Evolutionary conservation across 2,797 vertebrate genomes (phyloP).

Genomic region (Protosalanx chinensis): DNA sequence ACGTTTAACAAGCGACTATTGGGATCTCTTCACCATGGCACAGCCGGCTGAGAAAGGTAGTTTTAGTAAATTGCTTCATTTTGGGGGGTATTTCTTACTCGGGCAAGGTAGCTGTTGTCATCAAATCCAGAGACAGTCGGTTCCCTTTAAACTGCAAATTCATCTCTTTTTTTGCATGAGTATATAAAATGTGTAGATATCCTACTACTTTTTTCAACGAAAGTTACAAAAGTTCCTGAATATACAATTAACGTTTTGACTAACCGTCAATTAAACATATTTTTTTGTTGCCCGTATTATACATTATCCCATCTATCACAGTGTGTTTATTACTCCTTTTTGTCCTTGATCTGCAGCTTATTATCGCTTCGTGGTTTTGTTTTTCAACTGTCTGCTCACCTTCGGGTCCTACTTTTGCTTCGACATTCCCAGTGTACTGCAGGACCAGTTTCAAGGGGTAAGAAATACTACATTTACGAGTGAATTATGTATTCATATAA

Average conservation of each 20-base stretch:
- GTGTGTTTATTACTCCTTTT: neutral
- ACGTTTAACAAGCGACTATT: neutral
- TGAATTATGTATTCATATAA: too few species aligned
- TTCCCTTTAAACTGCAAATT: too few species aligned
- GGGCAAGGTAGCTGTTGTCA: neutral
- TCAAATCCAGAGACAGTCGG: neutral
- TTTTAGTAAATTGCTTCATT: neutral
- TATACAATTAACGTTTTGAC: neutral
- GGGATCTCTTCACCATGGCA: constrained; percentile 47
- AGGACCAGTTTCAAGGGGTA: constrained; percentile 83
- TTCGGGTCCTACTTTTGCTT: constrained; percentile 85
- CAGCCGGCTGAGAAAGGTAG: constrained; percentile 70
- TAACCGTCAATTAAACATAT: neutral
- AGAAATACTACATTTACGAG: constrained; percentile 32
- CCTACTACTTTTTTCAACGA: neutral
- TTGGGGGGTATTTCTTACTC: too few species aligned
- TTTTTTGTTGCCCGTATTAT: neutral
- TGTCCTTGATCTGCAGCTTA: constrained; percentile 54
- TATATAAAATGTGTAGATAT: neutral
- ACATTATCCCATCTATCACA: too few species aligned
- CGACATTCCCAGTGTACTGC: constrained; percentile 80
- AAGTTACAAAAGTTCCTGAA: neutral
- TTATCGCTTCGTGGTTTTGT: constrained; percentile 79
- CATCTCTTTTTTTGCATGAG: neutral
- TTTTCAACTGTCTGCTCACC: constrained; percentile 82